These are phyloP conservation scores for Diarsia mendica DNA, from an alignment of 2,888 invertebrate species.

Conservation along the genomic window DNA sequence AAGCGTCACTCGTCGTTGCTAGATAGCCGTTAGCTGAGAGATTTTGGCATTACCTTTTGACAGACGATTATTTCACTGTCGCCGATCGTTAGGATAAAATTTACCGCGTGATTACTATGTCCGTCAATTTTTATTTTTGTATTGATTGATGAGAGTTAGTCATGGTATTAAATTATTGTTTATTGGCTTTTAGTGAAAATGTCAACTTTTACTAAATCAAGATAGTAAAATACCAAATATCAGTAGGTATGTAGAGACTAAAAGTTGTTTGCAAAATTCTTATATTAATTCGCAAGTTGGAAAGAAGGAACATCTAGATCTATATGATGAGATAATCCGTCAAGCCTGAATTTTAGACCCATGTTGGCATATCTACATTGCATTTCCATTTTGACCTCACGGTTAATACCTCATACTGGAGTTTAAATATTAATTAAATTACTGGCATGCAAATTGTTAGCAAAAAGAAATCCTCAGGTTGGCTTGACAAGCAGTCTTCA, in stretches of 20 bases:
- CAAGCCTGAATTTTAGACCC: background rate
- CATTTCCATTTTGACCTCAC: background rate
- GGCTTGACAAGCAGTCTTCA: background rate
- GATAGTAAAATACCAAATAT: background rate
- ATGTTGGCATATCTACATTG: background rate
- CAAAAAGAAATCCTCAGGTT: background rate
- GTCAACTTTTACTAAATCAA: background rate
- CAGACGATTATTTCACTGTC: constrained; percentile 88
- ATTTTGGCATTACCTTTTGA: constrained; percentile 88
- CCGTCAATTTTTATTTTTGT: constrained; percentile 73
- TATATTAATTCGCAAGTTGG: background rate
- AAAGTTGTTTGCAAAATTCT: background rate
- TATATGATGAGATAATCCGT: background rate
- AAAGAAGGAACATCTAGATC: background rate
- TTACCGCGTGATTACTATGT: constrained; percentile 79
- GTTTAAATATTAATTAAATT: background rate
- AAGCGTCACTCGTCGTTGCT: constrained; percentile 81
- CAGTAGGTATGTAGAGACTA: background rate
- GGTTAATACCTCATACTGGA: background rate
- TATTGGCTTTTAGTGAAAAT: background rate
- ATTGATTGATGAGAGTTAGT: constrained; percentile 69
- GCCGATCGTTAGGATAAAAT: constrained; percentile 85
- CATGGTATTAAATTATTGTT: constrained; percentile 26
- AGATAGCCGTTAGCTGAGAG: constrained; percentile 77
- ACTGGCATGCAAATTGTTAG: background rate